Percentiles rank a stretch among this genome's conserved stretches.
Conservation (phyloP, 1,140 invertebrate species). For the Tribolium castaneum region DNA sequence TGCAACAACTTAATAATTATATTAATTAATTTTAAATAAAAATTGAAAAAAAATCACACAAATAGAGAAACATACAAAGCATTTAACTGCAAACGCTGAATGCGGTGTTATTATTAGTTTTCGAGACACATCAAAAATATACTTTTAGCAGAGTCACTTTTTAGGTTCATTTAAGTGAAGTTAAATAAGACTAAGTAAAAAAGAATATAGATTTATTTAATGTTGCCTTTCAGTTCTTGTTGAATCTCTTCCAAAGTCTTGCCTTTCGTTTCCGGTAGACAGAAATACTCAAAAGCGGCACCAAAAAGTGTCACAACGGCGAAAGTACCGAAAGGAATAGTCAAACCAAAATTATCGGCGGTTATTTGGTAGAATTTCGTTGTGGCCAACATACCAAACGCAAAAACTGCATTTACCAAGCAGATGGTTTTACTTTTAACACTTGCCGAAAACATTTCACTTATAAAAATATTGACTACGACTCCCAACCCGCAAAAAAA, state of each 20-base stretch:
- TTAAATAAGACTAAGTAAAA: too few species aligned
- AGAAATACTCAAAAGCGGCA: slow-evolving; percentile 2
- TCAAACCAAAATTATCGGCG: slow-evolving; percentile 69
- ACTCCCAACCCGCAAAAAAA: slow-evolving; percentile 56
- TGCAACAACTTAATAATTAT: too few species aligned
- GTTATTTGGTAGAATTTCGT: slow-evolving; percentile 62
- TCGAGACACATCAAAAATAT: too few species aligned
- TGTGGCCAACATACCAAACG: slow-evolving; percentile 57
- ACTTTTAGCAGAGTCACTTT: too few species aligned
- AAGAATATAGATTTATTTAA: background rate
- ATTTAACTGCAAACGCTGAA: too few species aligned
- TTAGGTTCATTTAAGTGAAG: too few species aligned
- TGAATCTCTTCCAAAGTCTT: slow-evolving; percentile 31
- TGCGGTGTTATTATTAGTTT: too few species aligned
- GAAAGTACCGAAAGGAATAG: slow-evolving; percentile 85
- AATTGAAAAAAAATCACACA: too few species aligned
- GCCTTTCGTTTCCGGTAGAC: slow-evolving; percentile 17
- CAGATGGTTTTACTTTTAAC: slow-evolving; percentile 56
- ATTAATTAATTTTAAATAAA: too few species aligned
- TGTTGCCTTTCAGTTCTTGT: background rate
- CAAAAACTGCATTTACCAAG: slow-evolving; percentile 51
- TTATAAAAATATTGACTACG: slow-evolving; percentile 57
- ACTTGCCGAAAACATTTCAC: slow-evolving; percentile 60
- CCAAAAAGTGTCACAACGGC: slow-evolving; percentile 60
- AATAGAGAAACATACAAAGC: too few species aligned